Percentiles rank a stretch among this genome's conserved stretches.
These are phyloP conservation scores for Chaetophractus vellerosus DNA, from an alignment of 2,797 vertebrate genomes.

Conservation along the genomic window DNA sequence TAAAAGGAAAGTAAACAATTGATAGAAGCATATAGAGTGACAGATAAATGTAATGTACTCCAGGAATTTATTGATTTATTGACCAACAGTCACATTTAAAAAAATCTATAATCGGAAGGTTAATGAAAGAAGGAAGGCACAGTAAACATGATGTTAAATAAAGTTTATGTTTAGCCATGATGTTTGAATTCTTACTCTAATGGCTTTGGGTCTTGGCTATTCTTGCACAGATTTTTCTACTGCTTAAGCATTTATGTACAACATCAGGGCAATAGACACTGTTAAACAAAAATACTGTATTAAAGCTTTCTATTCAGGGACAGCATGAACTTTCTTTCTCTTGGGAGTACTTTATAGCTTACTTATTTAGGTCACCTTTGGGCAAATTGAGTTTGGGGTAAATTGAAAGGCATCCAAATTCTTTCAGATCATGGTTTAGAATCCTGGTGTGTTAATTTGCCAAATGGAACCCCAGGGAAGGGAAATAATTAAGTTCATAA, in stretches of 20 bases:
- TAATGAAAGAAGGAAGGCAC: slow-evolving; percentile 72
- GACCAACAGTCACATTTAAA: slow-evolving; percentile 65
- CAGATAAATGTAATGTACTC: slow-evolving; percentile 60
- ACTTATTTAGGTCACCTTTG: slow-evolving; percentile 79
- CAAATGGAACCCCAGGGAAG: slow-evolving; percentile 56
- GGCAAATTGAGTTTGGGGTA: slow-evolving; percentile 70
- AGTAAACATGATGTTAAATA: background rate
- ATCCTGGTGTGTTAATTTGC: slow-evolving; percentile 75
- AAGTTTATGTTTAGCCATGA: slow-evolving; percentile 17
- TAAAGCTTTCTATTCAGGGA: slow-evolving; percentile 37
- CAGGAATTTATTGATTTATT: slow-evolving; percentile 77
- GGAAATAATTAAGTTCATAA: slow-evolving; percentile 75
- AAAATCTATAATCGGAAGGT: slow-evolving; percentile 67
- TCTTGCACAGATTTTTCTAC: slow-evolving; percentile 56
- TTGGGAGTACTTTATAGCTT: slow-evolving; percentile 68
- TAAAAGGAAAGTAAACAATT: slow-evolving; percentile 46
- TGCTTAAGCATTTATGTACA: slow-evolving; percentile 40
- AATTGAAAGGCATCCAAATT: slow-evolving; percentile 74
- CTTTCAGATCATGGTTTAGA: slow-evolving; percentile 63
- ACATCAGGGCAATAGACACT: background rate
- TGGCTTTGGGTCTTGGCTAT: background rate
- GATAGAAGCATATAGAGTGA: background rate
- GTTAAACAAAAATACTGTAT: slow-evolving; percentile 43
- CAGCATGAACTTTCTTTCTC: slow-evolving; percentile 53
- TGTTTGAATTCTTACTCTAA: background rate